These are phyloP conservation scores for Macroglossus sobrinus DNA, from an alignment of 2,113 vertebrate genomes.

Conservation along the genomic window DNA sequence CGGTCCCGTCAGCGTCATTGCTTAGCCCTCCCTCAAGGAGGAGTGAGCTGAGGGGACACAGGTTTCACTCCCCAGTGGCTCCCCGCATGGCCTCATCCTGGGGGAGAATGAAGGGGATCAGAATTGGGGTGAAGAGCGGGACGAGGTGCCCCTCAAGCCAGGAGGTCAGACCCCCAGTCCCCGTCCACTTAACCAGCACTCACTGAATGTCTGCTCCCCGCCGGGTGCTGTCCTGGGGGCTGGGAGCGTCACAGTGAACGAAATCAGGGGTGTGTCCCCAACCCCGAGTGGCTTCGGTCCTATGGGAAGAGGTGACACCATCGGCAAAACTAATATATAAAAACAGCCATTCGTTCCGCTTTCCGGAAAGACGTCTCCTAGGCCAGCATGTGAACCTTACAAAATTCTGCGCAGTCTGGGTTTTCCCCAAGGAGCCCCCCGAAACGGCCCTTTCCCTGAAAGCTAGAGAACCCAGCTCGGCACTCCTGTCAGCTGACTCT, in stretches of 20 bases:
- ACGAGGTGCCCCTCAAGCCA: neutral
- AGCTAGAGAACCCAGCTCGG: neutral
- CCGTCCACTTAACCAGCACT: no score
- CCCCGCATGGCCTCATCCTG: accelerated
- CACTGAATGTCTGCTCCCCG: accelerated
- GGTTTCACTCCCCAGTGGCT: no score
- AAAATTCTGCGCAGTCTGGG: neutral
- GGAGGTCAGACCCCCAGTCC: neutral
- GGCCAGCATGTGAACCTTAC: neutral
- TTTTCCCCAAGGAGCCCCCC: neutral
- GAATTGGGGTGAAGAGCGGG: neutral
- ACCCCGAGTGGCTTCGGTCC: neutral
- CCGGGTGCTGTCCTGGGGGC: neutral
- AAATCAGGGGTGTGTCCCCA: neutral
- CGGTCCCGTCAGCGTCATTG: accelerated
- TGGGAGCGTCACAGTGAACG: neutral
- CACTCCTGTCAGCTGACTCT: neutral
- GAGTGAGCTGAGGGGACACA: neutral
- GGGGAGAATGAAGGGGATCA: neutral
- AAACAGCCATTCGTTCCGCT: accelerated
- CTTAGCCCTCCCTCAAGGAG: neutral
- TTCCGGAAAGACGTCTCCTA: neutral
- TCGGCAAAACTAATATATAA: accelerated
- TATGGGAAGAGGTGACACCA: neutral
- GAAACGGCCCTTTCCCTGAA: accelerated